Conservation (phyloP, 2,888 invertebrate genomes). For the Drosophila paramelanica region DNA sequence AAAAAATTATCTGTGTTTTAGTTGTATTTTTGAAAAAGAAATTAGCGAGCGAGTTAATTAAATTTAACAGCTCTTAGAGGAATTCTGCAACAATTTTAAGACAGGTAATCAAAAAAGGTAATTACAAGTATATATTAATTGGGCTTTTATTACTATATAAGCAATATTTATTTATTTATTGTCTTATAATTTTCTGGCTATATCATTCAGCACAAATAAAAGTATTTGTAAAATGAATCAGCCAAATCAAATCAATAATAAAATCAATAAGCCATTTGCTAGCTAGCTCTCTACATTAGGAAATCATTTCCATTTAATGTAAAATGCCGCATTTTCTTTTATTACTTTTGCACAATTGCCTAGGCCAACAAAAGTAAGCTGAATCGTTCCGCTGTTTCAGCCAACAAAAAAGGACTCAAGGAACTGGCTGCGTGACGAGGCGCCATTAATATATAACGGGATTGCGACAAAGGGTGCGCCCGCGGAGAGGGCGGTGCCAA, state of each 20-base stretch:
- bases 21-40: too few species aligned
- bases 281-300: too few species aligned
- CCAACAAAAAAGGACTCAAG: constrained; percentile 19
- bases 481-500: constrained; percentile 32
- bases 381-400: background rate
- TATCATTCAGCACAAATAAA: too few species aligned
- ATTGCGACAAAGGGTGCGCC: constrained; percentile 55
- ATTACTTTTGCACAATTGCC: background rate
- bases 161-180: too few species aligned
- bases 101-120: background rate
- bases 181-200: too few species aligned
- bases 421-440: constrained; percentile 41
- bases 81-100: too few species aligned
- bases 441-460: constrained; percentile 30
- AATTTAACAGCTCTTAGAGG: too few species aligned
- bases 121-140: too few species aligned
- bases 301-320: background rate
- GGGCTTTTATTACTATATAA: too few species aligned
- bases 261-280: background rate
- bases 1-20: too few species aligned
- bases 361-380: constrained; percentile 1
- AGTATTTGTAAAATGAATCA: too few species aligned
- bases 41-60: too few species aligned
- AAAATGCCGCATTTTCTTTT: background rate
- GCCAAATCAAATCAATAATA: background rate